Conservation (phyloP, 2,113 vertebrate species). For the Rallus limicola region DNA sequence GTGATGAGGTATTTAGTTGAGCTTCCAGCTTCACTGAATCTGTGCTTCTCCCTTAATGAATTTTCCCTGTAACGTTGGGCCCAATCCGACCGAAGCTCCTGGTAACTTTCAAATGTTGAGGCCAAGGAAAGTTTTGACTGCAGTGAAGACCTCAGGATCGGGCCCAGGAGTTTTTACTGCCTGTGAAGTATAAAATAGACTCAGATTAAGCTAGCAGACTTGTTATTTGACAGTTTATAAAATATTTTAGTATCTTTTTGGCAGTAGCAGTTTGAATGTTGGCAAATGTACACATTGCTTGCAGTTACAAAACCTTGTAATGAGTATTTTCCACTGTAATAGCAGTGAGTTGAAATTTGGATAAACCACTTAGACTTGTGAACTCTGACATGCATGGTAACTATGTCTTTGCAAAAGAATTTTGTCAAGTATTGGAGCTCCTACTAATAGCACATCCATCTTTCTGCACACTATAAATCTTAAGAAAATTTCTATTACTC, state of each 20-base stretch:
- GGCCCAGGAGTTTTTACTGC: constrained; percentile 66
- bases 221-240: constrained; percentile 85
- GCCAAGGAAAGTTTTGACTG: not conserved
- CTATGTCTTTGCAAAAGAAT: constrained; percentile 83
- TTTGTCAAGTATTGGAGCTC: constrained; percentile 85
- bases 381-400: constrained; percentile 84
- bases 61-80: not conserved
- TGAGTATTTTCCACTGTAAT: constrained; percentile 81
- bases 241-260: constrained; percentile 85
- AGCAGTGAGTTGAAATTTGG: constrained; percentile 82
- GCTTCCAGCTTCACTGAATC: not conserved
- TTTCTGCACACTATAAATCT: constrained; percentile 88
- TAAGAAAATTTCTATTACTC: constrained; percentile 90
- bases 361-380: constrained; percentile 84
- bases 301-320: constrained; percentile 79
- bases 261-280: constrained; percentile 81
- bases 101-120: not conserved
- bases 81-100: not conserved
- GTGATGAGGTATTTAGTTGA: not conserved
- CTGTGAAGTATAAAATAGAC: constrained; percentile 75
- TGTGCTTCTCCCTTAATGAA: not conserved
- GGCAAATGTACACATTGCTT: constrained; percentile 77
- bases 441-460: constrained; percentile 89
- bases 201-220: constrained; percentile 82
- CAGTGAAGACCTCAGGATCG: not conserved